Conservation (phyloP, 2,888 invertebrate genomes). For the Lagria hirta region DNA sequence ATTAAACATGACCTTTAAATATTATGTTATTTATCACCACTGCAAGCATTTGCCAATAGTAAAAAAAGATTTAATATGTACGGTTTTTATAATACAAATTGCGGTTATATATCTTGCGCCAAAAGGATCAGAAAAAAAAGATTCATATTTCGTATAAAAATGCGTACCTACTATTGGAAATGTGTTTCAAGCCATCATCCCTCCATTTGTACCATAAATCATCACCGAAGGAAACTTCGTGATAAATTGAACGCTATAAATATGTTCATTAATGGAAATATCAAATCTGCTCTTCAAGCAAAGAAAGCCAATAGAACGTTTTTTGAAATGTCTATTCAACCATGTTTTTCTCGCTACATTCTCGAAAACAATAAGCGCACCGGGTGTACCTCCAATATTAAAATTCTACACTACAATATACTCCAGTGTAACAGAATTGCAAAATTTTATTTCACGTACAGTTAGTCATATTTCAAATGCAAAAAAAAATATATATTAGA, state of each 20-base stretch:
- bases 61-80: too few species aligned
- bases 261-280: conserved; percentile 31
- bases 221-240: conserved; percentile 15
- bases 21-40: too few species aligned
- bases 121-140: conserved; percentile 13
- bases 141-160: conserved; percentile 23
- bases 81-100: too few species aligned
- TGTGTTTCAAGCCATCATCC: conserved; percentile 25
- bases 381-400: too few species aligned
- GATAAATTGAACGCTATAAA: conserved; percentile 28
- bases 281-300: conserved; percentile 27
- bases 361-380: too few species aligned
- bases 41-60: too few species aligned
- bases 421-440: too few species aligned
- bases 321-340: conserved; percentile 17
- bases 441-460: too few species aligned
- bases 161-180: conserved; percentile 15
- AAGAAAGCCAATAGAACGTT: conserved; percentile 10
- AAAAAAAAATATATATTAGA: too few species aligned
- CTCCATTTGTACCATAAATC: conserved; percentile 23
- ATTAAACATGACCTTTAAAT: too few species aligned
- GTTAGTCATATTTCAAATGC: too few species aligned
- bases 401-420: too few species aligned
- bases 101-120: conserved; percentile 22
- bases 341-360: conserved; percentile 18